Conservation (phyloP, 2,888 invertebrate genomes). For the Cosmia trapezina region DNA sequence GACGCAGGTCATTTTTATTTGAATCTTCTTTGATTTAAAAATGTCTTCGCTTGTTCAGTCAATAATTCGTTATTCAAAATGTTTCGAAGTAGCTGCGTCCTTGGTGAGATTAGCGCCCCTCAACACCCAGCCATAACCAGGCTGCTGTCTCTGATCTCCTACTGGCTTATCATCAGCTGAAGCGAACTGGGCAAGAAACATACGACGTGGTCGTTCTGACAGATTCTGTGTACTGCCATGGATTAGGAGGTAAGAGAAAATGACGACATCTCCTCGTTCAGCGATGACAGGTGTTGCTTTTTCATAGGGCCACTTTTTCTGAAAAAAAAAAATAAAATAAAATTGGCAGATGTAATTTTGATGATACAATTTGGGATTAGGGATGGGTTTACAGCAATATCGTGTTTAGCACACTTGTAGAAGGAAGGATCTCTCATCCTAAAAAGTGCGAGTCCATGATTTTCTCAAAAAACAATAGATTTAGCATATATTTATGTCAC, state of each 20-base stretch:
- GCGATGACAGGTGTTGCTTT: slow-evolving; percentile 87
- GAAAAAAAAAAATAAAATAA: too few relatives aligned
- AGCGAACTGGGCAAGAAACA: slow-evolving; percentile 89
- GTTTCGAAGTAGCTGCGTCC: slow-evolving; percentile 68
- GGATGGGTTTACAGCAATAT: too few relatives aligned
- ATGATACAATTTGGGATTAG: too few relatives aligned
- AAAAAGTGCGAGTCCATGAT: too few relatives aligned
- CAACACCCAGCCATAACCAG: slow-evolving; percentile 89
- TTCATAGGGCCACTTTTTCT: slow-evolving; percentile 86
- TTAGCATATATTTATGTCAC: too few relatives aligned
- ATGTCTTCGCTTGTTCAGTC: not conserved
- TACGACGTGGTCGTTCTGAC: slow-evolving; percentile 84
- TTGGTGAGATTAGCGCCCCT: slow-evolving; percentile 84
- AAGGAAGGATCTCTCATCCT: too few relatives aligned
- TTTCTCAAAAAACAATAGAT: too few relatives aligned
- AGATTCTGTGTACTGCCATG: slow-evolving; percentile 90
- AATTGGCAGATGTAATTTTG: too few relatives aligned
- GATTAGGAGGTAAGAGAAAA: slow-evolving; percentile 90
- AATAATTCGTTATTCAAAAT: slow-evolving; percentile 31
- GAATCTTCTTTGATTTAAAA: not conserved
- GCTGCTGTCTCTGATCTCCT: slow-evolving; percentile 81
- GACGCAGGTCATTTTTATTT: not conserved
- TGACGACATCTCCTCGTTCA: slow-evolving; percentile 88
- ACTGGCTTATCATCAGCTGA: slow-evolving; percentile 89
- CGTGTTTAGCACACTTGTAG: too few relatives aligned